Evolutionary conservation across 2,888 invertebrate genomes (phyloP).

Genomic region (Cenopis cana): DNA sequence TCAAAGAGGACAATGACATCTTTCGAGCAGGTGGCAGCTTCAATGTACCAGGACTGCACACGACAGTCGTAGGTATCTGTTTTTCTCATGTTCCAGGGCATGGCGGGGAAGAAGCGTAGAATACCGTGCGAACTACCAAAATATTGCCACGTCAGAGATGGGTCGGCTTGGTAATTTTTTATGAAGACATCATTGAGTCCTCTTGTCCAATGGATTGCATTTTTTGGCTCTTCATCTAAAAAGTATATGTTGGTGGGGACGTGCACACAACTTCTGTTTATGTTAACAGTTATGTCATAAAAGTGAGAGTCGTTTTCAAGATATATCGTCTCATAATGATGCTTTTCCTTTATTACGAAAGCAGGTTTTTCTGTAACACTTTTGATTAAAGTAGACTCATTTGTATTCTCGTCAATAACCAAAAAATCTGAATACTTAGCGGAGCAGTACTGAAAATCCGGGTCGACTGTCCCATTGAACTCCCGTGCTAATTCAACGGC

Average conservation of each 20-base stretch:
- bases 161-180: conserved; percentile 94
- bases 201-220: conserved; percentile 94
- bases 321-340: conserved; percentile 85
- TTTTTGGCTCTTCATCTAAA: conserved; percentile 70
- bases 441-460: conserved; percentile 88
- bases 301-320: conserved; percentile 92
- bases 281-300: conserved; percentile 93
- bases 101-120: conserved; percentile 95
- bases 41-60: conserved; percentile 97
- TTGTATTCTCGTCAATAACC: conserved; percentile 10
- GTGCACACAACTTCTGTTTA: conserved; percentile 93
- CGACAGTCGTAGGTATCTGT: conserved; percentile 96
- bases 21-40: conserved; percentile 98
- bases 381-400: conserved; percentile 19
- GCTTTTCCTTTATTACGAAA: conserved; percentile 66
- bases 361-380: conserved; percentile 22
- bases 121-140: conserved; percentile 98
- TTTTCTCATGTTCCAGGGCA: conserved; percentile 86
- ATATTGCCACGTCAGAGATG: conserved; percentile 98
- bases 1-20: conserved; percentile 98
- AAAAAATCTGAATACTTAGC: conserved; percentile 89
- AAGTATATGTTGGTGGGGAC: conserved; percentile 98
- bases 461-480: conserved; percentile 78
- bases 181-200: conserved; percentile 92
- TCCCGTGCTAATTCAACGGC: conserved; percentile 89